Evolutionary conservation across 2,797 vertebrate species (phyloP).

Genomic region (Eurystomus glaucurus): DNA sequence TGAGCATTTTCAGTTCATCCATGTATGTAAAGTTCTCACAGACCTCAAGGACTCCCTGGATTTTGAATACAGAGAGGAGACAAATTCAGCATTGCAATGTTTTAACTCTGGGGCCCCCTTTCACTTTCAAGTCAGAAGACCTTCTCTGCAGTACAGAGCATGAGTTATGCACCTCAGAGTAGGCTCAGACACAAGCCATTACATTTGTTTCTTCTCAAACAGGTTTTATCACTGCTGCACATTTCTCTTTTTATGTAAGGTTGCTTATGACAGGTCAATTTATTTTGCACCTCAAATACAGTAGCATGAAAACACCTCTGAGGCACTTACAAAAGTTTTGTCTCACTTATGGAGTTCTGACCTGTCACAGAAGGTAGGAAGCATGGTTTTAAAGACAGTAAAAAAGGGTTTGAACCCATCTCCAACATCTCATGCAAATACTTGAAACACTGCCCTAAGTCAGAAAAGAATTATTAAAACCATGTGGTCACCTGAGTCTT

Average conservation of each 20-base stretch:
- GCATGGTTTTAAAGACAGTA: not conserved
- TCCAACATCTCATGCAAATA: not conserved
- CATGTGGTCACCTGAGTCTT: not conserved
- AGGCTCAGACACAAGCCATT: not conserved
- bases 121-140: not conserved
- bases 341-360: not conserved
- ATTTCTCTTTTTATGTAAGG: not conserved
- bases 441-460: not conserved
- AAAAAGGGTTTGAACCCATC: not conserved
- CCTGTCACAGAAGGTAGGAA: not conserved
- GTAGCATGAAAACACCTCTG: not conserved
- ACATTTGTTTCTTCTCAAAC: not conserved
- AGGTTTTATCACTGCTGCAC: not conserved
- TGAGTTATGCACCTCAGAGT: not conserved
- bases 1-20: not conserved
- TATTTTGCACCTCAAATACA: not conserved
- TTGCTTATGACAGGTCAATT: not conserved
- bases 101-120: not conserved
- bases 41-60: not conserved
- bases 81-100: not conserved
- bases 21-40: not conserved
- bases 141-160: not conserved
- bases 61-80: not conserved
- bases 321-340: not conserved
- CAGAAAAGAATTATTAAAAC: not conserved